These are phyloP conservation scores for Liasis olivaceus DNA, from an alignment of 2,797 vertebrate species.

Conservation along the genomic window DNA sequence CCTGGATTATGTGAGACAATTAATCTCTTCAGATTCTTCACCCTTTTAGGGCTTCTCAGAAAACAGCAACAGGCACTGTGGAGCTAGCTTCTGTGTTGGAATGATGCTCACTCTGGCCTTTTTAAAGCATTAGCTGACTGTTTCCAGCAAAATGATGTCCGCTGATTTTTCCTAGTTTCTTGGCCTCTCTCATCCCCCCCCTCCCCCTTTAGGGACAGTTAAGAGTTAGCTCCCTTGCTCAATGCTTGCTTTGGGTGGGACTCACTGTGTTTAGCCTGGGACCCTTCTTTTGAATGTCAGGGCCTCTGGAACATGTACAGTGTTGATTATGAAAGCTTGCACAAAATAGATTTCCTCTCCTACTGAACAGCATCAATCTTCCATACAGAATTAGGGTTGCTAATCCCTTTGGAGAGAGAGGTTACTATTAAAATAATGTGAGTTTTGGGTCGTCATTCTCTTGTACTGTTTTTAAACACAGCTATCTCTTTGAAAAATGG, in stretches of 20 bases:
- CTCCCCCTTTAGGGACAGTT: background rate
- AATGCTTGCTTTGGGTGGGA: background rate
- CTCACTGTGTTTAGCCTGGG: background rate
- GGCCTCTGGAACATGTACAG: background rate
- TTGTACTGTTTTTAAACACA: background rate
- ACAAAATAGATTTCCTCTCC: background rate
- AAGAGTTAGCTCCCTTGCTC: background rate
- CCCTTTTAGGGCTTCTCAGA: background rate
- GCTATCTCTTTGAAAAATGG: background rate
- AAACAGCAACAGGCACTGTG: constrained; percentile 2
- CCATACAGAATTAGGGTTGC: too few relatives aligned
- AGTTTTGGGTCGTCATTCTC: background rate
- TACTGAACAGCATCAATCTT: background rate
- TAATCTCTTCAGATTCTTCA: constrained; percentile 33
- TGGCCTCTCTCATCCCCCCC: background rate
- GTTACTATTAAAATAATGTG: background rate
- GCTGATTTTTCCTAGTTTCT: background rate
- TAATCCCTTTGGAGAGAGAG: background rate
- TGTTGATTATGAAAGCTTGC: background rate
- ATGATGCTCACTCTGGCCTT: background rate
- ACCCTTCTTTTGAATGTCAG: background rate
- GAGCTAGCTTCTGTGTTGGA: background rate
- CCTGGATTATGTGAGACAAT: background rate
- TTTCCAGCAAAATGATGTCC: rapidly evolving
- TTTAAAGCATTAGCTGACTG: background rate